These are phyloP conservation scores for Sebastes flavidus DNA, from an alignment of 2,797 vertebrate species.

Conservation along the genomic window DNA sequence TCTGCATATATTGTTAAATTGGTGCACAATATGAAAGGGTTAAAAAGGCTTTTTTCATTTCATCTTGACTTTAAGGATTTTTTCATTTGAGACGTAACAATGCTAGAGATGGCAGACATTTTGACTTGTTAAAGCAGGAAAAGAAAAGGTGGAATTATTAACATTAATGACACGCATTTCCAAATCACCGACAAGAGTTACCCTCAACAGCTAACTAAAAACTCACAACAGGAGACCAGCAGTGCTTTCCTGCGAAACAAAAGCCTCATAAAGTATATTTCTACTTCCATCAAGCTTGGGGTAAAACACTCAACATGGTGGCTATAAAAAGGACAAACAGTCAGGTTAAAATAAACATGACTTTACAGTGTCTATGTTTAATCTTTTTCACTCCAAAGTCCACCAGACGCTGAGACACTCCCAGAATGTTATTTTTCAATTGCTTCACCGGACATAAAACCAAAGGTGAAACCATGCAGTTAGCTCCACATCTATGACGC, in stretches of 20 bases:
- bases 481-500: not conserved
- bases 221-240: not conserved
- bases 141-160: not conserved
- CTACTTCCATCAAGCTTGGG: not conserved
- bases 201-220: not conserved
- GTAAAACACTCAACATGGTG: not conserved
- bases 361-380: not conserved
- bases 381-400: constrained; percentile 39
- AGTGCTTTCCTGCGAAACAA: not conserved
- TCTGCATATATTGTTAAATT: too few species aligned
- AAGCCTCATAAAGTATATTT: not conserved
- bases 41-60: too few species aligned
- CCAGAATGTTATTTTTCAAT: not conserved
- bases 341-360: constrained; percentile 18
- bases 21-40: too few species aligned
- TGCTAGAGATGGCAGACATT: not conserved
- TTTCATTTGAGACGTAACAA: not conserved
- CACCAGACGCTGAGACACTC: not conserved
- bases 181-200: not conserved
- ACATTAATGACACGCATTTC: not conserved
- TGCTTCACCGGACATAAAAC: not conserved
- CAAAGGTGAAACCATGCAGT: not conserved
- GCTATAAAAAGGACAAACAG: not conserved
- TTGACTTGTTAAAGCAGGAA: not conserved
- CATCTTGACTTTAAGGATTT: too few species aligned